Evolutionary conservation across 2,113 vertebrate genomes (phyloP), one percentile per base, ranked within the genome.

Genomic region (Corydoras maculifer): DNA sequence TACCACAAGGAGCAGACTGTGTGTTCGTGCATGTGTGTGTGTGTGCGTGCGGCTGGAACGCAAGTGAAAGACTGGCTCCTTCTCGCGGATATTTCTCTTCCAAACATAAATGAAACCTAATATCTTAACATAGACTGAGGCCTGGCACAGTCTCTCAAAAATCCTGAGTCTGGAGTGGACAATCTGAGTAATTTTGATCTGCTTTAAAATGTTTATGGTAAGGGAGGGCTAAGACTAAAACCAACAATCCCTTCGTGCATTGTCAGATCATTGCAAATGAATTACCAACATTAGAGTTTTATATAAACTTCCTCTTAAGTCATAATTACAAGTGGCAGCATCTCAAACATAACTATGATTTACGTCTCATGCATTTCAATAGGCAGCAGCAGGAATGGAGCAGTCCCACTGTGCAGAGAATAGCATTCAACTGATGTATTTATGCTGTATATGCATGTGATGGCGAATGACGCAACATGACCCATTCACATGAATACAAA

Each of bases 101-200:
- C 77, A 68, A 75, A 78, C 77, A 74, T 62, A 72, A 75, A 67
- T 58, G 77, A 78, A 78, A 78, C 73, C 69, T 69, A 78, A 78
- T 78, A 78, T 72, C 65, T 71, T 59, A 71, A 54, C 77, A 75
- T 43, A 73, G 69, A 71, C 77, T 68, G 64, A 75, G 69, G 29
- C 60, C 64, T 66, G 74, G 77, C 69, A 25, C 18, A 25, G 18
- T 25, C 69, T 72, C 65, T 58, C 57, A 66, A 43, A 58, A 68
- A 57, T 25, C 49, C 60, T 12, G 72, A 29, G 60, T 64, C 30
- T 68, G 64, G 65, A 57, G 54, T 60, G 57, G 72, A 57, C 63
- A 64, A 78, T 72, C 64, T 71, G 60, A 68, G 31, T 63, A 58
- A 60, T 63, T 68, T 66, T 68, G 48, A 75, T 75, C 68, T 78